Evolutionary conservation across 2,888 invertebrate species (phyloP), one percentile per base, ranked within the genome.

Genomic region (Schizotus pectinicornis): DNA sequence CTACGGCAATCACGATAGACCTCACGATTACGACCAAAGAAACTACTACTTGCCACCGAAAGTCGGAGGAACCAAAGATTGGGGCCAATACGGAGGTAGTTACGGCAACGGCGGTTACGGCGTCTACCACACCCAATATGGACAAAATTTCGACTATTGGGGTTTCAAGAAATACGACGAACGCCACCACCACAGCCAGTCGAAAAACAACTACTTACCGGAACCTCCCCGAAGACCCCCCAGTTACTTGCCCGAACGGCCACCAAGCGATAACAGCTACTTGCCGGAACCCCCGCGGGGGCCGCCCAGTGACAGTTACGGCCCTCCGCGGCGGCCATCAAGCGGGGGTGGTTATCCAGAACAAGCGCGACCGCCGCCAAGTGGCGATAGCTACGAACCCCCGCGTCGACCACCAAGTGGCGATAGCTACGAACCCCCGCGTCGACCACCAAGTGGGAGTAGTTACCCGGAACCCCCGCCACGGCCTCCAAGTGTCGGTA

Each of bases 1-100:
- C 7, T 89, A 90, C 65, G 85, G 85, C 1, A 75, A 36, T n/a
- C 34, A 34, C 31, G 36, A 62, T 14, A 42, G 58, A 37, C 34
- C 50, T 34, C 48, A 55, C 34, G 45, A 60, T 7, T 52, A 45
- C 7, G 52, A 58, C 22, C 51, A 54, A 47, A 69, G 54, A 48
- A 68, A 71, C 49, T 67, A 68, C 45, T 71, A 72, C 55, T 58
- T 72, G 32, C 73, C 74, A 31, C 69, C 72, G 7, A 77, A 76
- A 59, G 75, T 76, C 43, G 77, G 78, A 0, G 63, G 67, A 30
- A 67, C 70, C 3, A 71, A 73, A 53, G 69, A 76, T 56, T 79
- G 79, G 78, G 79, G 78, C 1, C 70, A 70, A 37, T 79, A 79
- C 61, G 78, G 77, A 11, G 77, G 78, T 14, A 70, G 69, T 42